These are phyloP conservation scores for Hyperoplus lanceolatus DNA, from an alignment of 2,797 vertebrate genomes.

Conservation along the genomic window DNA sequence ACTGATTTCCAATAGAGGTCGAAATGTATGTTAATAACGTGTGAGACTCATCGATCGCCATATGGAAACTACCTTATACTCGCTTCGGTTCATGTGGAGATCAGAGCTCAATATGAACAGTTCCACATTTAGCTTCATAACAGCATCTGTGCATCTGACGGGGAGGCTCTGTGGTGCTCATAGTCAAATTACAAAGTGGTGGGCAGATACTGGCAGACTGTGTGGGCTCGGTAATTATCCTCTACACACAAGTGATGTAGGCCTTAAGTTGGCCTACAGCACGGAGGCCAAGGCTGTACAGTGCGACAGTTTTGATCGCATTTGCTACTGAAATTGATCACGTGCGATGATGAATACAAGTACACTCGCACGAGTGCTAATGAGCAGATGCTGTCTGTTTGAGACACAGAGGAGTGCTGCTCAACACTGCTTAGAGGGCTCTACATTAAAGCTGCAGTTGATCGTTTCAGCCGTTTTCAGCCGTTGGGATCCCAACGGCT, in stretches of 20 bases:
- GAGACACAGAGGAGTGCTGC: too few species aligned
- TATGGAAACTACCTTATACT: conserved; percentile 22
- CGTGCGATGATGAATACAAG: too few species aligned
- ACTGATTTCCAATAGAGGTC: conserved; percentile 32
- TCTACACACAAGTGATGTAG: background rate
- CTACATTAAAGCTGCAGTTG: too few species aligned
- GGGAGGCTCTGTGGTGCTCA: background rate
- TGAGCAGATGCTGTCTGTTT: too few species aligned
- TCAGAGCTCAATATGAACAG: conserved; percentile 16
- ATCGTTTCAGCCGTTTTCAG: too few species aligned
- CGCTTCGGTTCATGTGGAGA: conserved; percentile 15
- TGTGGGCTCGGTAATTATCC: conserved; percentile 17
- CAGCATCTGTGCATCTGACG: background rate
- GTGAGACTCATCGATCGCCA: conserved; percentile 37
- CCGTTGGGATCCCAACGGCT: too few species aligned
- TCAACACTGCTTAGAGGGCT: too few species aligned
- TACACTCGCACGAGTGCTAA: too few species aligned
- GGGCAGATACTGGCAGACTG: conserved; percentile 14
- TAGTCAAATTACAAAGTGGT: conserved; percentile 22
- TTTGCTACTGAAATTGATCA: too few species aligned
- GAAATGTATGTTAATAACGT: conserved; percentile 9
- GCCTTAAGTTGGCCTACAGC: too few species aligned
- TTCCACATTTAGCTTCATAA: conserved; percentile 6
- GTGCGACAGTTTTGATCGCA: too few species aligned
- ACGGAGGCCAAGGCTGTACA: too few species aligned